Base-by-base conservation (phyloP, 1,140 invertebrate species). In the Anastrepha obliqua region DNA sequence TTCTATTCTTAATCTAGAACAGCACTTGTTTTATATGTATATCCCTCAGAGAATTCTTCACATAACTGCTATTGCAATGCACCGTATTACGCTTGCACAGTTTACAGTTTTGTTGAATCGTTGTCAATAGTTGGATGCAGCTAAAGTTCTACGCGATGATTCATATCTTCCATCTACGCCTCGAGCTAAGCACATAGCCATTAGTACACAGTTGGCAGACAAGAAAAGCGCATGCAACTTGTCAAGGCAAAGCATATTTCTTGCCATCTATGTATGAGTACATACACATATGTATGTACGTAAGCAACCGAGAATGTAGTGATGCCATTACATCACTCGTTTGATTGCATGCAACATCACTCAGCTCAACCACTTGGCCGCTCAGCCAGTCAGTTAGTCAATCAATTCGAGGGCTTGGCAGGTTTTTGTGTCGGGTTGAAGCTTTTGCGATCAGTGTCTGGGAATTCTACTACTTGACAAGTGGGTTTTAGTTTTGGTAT, bases 321-420 rank as follows among this genome's bases (percentile, higher is more conserved):
- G 6, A 74, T 47, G 70, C 13, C 9, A 62, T 62, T n/a, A 9
- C 70, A 67, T 74, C 70, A 51, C 17, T 74, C 70, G 47, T 17
- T 0, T 11, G 44, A 13, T 47, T 15, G 17, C 70, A 47, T 15
- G 29, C 39, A 74, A 58, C 47, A 81, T 81, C 7, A 81, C 47
- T 81, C 47, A 58, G 47, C 47, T 81, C 74, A 51, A n/a, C 17
- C 51, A 81, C 74, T 55, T 55, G 44, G 47, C 6, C 44, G 44
- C 74, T 55, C 74, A 81, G 17, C 8, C 74, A 81, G 74, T 81
- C 74, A 55, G 74, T 81, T 55, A 81, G 74, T 81, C 44, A 81
- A 55, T 55, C 74, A 81, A 81, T 55, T 81, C 20, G 74, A 81
- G 47, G 55, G 44, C 47, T 47, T 44, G 67, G 39, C 67, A 74